phyloP scores from a whole-genome alignment of 35 echinoderm and acorn worm species.

The Acanthaster planci region DNA sequence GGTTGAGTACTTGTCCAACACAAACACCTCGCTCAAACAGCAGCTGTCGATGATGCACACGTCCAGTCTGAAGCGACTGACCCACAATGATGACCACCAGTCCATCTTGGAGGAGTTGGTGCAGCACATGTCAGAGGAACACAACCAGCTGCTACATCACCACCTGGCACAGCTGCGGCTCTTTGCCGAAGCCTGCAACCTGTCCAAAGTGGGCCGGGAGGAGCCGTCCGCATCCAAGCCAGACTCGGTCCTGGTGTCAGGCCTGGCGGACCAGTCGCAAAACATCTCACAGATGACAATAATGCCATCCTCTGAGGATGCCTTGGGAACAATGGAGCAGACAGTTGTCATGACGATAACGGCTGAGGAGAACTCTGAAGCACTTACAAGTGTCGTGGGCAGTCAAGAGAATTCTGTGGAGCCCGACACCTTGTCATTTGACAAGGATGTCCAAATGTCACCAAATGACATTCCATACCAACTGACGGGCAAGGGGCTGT shows the following conservation, averaged over 20 bases:
- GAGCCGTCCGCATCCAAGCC: neutral
- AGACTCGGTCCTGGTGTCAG: constrained; percentile 8
- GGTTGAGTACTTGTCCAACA: constrained; percentile 24
- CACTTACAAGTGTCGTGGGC: neutral
- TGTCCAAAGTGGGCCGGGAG: constrained; percentile 1
- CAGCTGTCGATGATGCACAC: constrained; percentile 23
- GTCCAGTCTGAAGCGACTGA: constrained; percentile 22
- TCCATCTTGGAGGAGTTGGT: constrained; percentile 26
- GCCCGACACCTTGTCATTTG: neutral
- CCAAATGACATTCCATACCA: constrained; percentile 14
- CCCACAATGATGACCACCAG: constrained; percentile 14
- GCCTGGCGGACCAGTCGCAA: constrained; percentile 12
- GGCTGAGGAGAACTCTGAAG: neutral
- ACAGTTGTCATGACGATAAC: constrained; percentile 41
- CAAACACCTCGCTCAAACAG: constrained; percentile 37
- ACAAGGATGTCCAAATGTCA: constrained; percentile 17
- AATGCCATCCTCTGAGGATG: neutral
- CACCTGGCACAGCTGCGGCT: constrained; percentile 47
- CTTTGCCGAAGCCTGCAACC: neutral
- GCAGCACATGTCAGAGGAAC: constrained; percentile 37
- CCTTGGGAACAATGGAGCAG: constrained; percentile 21
- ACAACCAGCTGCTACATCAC: constrained; percentile 41
- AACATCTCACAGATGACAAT: constrained; percentile 19
- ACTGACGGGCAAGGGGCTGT: neutral
- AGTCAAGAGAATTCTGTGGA: neutral